Percentiles rank a stretch among this genome's conserved stretches.
These are phyloP conservation scores for Prostheceraeus crozeri DNA, from an alignment of 2,888 invertebrate species.

Conservation along the genomic window DNA sequence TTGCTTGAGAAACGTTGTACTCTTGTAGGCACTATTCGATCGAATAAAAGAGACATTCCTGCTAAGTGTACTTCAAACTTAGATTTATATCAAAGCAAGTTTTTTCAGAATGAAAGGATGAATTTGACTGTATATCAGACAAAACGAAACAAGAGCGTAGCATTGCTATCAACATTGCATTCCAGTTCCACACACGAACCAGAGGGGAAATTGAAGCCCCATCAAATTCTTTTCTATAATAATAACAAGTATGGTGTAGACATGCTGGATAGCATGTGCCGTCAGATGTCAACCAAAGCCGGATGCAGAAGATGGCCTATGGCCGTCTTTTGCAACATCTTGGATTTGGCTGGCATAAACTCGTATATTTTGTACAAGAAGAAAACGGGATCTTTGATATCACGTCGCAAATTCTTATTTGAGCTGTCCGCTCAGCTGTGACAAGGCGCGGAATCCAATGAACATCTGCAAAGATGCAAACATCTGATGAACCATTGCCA, in stretches of 20 bases:
- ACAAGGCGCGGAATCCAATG: no score
- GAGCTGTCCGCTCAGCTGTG: constrained; percentile 17
- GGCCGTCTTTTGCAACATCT: constrained; percentile 21
- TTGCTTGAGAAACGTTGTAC: background rate
- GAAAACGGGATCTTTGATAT: background rate
- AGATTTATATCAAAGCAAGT: background rate
- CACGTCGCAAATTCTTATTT: constrained; percentile 1
- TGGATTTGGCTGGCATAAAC: constrained; percentile 9
- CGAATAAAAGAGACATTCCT: background rate
- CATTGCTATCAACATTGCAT: background rate
- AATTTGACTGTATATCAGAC: constrained; percentile 11
- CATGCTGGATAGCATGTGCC: constrained; percentile 16
- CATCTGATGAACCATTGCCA: no score
- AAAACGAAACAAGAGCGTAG: constrained; percentile 7
- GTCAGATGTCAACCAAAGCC: constrained; percentile 8
- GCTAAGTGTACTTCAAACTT: background rate
- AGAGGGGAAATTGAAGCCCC: constrained; percentile 4
- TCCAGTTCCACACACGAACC: no score
- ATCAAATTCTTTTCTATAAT: constrained; percentile 10
- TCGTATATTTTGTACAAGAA: constrained; percentile 12
- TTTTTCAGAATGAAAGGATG: background rate
- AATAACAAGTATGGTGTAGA: constrained; percentile 2
- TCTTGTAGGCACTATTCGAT: background rate
- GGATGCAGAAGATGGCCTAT: constrained; percentile 7
- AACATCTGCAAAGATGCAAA: no score